phyloP scores from a whole-genome alignment of 2,797 vertebrate species.

The Poeciliopsis paucimaculata region DNA sequence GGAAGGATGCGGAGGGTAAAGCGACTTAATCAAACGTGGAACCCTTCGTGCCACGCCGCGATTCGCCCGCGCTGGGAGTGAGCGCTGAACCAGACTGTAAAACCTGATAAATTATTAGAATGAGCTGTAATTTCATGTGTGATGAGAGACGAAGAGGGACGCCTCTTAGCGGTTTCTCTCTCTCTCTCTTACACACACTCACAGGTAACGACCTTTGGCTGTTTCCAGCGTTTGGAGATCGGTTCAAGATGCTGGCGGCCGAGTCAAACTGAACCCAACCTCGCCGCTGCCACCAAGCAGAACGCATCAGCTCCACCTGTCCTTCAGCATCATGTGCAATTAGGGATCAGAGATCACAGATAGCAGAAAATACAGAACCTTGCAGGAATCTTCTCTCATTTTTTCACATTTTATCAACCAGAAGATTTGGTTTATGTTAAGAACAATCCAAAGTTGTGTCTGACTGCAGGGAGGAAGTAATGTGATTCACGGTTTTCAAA shows the following conservation, averaged over 20 bases:
- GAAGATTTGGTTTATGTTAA: background rate
- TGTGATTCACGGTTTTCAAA: background rate
- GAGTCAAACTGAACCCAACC: constrained; percentile 19
- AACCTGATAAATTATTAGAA: constrained; percentile 78
- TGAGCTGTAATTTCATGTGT: constrained; percentile 69
- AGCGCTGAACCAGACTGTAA: constrained; percentile 67
- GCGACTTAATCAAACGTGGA: constrained; percentile 70
- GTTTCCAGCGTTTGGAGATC: constrained; percentile 49
- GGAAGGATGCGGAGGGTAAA: constrained; percentile 65
- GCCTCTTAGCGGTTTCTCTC: constrained; percentile 57
- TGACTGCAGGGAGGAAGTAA: background rate
- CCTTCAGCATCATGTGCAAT: constrained; percentile 66
- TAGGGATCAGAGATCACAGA: constrained; percentile 67
- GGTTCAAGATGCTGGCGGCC: constrained; percentile 49
- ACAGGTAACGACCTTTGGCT: constrained; percentile 53
- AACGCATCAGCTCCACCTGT: constrained; percentile 70
- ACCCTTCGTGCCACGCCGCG: constrained; percentile 47
- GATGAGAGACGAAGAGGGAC: constrained; percentile 66
- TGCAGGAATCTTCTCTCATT: background rate
- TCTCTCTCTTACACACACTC: constrained; percentile 20
- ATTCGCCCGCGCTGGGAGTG: constrained; percentile 66
- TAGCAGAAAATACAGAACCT: constrained; percentile 2
- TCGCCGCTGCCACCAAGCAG: constrained; percentile 32
- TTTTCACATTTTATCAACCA: background rate
- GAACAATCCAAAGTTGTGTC: background rate